Evolutionary conservation across 2,888 invertebrate species (phyloP).

Genomic region (Loripinus fragilis): DNA sequence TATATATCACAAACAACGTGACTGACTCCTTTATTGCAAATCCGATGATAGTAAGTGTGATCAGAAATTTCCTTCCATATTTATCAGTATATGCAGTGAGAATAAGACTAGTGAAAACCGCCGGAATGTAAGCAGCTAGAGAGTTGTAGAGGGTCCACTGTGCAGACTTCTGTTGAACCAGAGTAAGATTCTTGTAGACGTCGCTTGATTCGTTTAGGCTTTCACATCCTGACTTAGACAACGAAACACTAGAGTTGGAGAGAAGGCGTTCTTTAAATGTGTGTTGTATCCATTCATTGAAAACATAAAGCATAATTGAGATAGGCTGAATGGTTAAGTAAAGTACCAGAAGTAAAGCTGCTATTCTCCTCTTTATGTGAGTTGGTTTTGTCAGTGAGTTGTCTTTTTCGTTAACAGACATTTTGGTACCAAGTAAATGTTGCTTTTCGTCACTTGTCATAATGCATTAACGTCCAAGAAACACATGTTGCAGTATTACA

Average conservation of each 20-base stretch:
- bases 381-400: too few relatives aligned
- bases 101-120: slow-evolving; percentile 31
- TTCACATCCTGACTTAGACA: slow-evolving; percentile 24
- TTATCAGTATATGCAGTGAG: slow-evolving; percentile 40
- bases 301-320: slow-evolving; percentile 22
- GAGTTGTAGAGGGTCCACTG: slow-evolving; percentile 32
- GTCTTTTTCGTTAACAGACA: too few relatives aligned
- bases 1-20: slow-evolving; percentile 22
- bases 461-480: too few relatives aligned
- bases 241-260: background rate
- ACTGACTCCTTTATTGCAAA: slow-evolving; percentile 6
- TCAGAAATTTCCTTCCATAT: slow-evolving; percentile 43
- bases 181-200: slow-evolving; percentile 16
- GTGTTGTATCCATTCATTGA: slow-evolving; percentile 51
- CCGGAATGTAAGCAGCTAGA: slow-evolving; percentile 25
- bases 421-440: too few relatives aligned
- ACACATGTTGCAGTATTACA: too few relatives aligned
- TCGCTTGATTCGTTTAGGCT: slow-evolving; percentile 14
- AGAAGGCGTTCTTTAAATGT: slow-evolving; percentile 23
- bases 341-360: background rate
- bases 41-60: slow-evolving; percentile 35
- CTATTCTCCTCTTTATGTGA: background rate
- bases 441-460: too few relatives aligned
- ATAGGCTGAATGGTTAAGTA: background rate
- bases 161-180: slow-evolving; percentile 35